Evolutionary conservation across 2,888 invertebrate genomes (phyloP).

Genomic region (Hesperia comma): DNA sequence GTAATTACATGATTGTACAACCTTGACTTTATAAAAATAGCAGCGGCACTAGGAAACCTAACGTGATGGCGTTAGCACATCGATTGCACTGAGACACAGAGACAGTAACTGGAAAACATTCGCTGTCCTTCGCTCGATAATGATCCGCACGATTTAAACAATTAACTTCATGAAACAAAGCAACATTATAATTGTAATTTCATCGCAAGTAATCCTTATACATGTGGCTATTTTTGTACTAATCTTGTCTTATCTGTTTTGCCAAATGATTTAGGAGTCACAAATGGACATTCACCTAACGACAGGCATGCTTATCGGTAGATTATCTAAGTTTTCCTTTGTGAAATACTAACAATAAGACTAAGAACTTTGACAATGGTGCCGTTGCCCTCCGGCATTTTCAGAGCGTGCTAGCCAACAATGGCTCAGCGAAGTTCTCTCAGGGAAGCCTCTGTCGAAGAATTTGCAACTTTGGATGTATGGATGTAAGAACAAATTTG

Average conservation of each 20-base stretch:
- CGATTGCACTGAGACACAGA: background rate
- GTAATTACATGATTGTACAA: constrained; percentile 43
- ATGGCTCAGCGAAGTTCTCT: constrained; percentile 51
- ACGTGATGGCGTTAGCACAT: constrained; percentile 4
- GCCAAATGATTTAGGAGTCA: background rate
- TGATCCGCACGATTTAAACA: background rate
- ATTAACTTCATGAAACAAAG: background rate
- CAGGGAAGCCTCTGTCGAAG: constrained; percentile 40
- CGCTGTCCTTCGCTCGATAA: constrained; percentile 2
- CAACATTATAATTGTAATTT: background rate
- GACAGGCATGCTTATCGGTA: background rate
- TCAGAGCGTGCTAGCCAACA: constrained; percentile 56
- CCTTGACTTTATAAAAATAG: constrained; percentile 41
- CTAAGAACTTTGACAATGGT: constrained; percentile 51
- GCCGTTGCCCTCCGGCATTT: constrained; percentile 64
- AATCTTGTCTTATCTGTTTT: background rate
- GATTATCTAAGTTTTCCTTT: constrained; percentile 44
- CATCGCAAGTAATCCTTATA: background rate
- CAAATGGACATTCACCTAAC: background rate
- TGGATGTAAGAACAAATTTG: constrained; percentile 31
- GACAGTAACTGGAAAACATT: constrained; percentile 9
- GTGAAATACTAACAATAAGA: constrained; percentile 50
- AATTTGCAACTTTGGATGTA: constrained; percentile 47
- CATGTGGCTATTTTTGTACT: background rate
- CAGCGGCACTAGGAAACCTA: constrained; percentile 31